A percentile compares a stretch with the other conserved stretches of the same genome.
Evolutionary conservation across 2,113 vertebrate genomes (phyloP).

Genomic region (Pygoscelis antarcticus): DNA sequence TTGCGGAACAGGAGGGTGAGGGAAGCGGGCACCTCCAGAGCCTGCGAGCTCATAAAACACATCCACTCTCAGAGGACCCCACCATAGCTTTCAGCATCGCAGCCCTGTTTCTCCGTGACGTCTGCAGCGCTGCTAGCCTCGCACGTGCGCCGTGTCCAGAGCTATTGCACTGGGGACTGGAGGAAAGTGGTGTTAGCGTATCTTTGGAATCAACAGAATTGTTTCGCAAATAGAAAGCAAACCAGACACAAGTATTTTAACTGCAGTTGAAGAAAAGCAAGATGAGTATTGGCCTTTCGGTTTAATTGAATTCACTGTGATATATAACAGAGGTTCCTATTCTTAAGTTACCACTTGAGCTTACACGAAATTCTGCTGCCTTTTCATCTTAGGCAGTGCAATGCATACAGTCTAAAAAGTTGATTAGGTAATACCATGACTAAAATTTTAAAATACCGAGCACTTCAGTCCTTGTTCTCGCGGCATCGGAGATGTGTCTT

Average conservation of each 20-base stretch:
- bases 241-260: background rate
- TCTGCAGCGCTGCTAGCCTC: background rate
- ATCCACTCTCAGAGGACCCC: background rate
- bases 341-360: background rate
- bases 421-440: background rate
- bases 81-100: fast-evolving
- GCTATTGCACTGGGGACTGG: fast-evolving
- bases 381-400: background rate
- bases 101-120: background rate
- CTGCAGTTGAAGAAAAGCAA: background rate
- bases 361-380: background rate
- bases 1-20: background rate
- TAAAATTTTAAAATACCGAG: background rate
- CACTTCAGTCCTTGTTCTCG: background rate
- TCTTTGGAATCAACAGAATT: background rate
- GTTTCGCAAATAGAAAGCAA: background rate
- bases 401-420: background rate
- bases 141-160: fast-evolving
- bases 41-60: fast-evolving
- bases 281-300: background rate
- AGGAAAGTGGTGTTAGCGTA: background rate
- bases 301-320: background rate
- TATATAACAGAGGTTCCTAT: background rate
- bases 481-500: fast-evolving
- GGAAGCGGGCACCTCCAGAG: background rate